Percentiles rank a stretch among this genome's conserved stretches.
Evolutionary conservation across 2,113 vertebrate genomes (phyloP).

Genomic region (Corapipo altera): DNA sequence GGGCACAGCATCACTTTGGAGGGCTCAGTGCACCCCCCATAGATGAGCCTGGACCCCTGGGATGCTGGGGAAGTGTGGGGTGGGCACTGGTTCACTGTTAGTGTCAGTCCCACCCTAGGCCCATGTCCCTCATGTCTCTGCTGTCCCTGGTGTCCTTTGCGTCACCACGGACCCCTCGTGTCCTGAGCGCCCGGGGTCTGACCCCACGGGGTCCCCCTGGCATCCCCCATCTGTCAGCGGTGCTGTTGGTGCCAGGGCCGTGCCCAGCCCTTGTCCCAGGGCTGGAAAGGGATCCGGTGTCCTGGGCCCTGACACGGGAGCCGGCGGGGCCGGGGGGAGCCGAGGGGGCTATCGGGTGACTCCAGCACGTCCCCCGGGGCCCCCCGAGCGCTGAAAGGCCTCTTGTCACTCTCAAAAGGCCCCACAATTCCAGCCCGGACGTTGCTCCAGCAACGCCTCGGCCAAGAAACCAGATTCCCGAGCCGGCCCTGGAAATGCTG

Average conservation of each 20-base stretch:
- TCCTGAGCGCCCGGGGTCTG: background rate
- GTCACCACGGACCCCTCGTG: background rate
- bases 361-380: background rate
- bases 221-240: slow-evolving; percentile 34
- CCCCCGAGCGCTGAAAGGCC: background rate
- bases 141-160: background rate
- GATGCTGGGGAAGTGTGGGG: rapidly evolving
- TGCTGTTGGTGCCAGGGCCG: background rate
- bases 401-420: slow-evolving; percentile 12
- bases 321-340: background rate
- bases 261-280: background rate
- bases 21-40: background rate
- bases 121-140: background rate
- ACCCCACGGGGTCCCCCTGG: background rate
- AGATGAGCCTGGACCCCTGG: rapidly evolving
- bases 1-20: rapidly evolving
- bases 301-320: background rate
- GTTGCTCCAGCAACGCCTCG: slow-evolving; percentile 27
- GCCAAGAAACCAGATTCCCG: slow-evolving; percentile 39
- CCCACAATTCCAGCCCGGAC: background rate
- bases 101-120: background rate
- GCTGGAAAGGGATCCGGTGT: background rate
- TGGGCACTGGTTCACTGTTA: rapidly evolving
- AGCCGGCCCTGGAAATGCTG: background rate
- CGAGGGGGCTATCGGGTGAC: slow-evolving; percentile 1